phyloP scores from a whole-genome alignment of 2,797 vertebrate species.

The Petrocephalus schoutedeni region DNA sequence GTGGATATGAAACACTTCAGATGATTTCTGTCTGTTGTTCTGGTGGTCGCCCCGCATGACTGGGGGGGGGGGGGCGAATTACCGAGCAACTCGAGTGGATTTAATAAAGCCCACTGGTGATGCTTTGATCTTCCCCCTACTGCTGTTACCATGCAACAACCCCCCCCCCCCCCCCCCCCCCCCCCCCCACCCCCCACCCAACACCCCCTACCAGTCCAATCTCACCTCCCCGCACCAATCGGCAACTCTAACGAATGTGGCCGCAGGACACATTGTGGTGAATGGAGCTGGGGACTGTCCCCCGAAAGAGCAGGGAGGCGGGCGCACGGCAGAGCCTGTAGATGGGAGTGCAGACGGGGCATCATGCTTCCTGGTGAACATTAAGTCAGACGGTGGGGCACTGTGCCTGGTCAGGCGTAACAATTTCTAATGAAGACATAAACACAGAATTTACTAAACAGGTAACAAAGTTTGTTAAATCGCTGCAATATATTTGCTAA shows the following conservation, averaged over 20 bases:
- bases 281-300: not conserved
- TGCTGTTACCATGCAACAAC: conserved; percentile 1
- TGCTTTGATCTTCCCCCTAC: conserved; percentile 42
- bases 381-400: not conserved
- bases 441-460: not conserved
- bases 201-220: not conserved
- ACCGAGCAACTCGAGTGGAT: conserved; percentile 40
- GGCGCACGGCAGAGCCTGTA: not conserved
- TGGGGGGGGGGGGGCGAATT: conserved; percentile 28
- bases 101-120: conserved; percentile 51
- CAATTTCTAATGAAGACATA: not conserved
- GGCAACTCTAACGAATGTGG: not conserved
- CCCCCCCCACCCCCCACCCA: not conserved
- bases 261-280: not conserved
- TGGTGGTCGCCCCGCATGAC: not conserved
- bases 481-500: not conserved
- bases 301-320: not conserved
- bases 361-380: not conserved
- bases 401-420: not conserved
- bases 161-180: not conserved
- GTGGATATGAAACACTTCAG: conserved; percentile 2
- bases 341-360: not conserved
- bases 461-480: not conserved
- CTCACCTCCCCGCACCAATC: no score
- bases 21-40: not conserved